These are phyloP conservation scores for Drosophila neocordata DNA, from an alignment of 1,140 invertebrate genomes.

Conservation along the genomic window DNA sequence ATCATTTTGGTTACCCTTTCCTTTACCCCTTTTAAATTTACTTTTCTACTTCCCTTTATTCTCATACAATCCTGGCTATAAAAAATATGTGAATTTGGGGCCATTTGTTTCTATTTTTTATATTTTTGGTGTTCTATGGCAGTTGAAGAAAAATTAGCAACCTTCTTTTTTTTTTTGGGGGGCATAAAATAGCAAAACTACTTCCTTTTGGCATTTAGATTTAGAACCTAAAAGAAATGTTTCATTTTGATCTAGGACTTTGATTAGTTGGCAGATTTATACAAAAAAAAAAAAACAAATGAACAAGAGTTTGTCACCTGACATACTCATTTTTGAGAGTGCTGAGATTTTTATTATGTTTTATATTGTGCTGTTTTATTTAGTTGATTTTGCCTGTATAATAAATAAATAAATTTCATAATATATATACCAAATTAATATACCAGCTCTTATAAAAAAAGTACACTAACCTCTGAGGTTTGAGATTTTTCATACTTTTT, in stretches of 20 bases:
- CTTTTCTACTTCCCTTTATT: not conserved
- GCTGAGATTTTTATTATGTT: not conserved
- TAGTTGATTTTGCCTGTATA: no score
- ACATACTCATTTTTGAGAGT: not conserved
- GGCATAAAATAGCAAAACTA: not conserved
- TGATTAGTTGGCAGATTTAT: not conserved
- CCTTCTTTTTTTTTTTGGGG: constrained; percentile 41
- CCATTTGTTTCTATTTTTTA: constrained; percentile 29
- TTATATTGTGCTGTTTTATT: not conserved
- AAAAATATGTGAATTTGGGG: constrained; percentile 2
- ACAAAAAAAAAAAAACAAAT: not conserved
- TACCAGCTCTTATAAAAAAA: no score
- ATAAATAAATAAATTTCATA: no score
- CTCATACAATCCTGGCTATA: not conserved
- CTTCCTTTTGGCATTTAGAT: constrained; percentile 13
- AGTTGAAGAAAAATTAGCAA: constrained; percentile 41
- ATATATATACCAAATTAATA: no score
- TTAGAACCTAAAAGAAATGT: constrained; percentile 41
- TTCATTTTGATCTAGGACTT: constrained; percentile 8
- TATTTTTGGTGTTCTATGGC: constrained; percentile 41
- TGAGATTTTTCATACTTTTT: no score
- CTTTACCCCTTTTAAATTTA: not conserved
- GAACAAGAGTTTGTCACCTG: not conserved
- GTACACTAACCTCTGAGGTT: no score
- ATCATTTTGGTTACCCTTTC: not conserved